These are phyloP conservation scores for Oophaga pumilio DNA, from an alignment of 2,113 vertebrate species.

Conservation along the genomic window DNA sequence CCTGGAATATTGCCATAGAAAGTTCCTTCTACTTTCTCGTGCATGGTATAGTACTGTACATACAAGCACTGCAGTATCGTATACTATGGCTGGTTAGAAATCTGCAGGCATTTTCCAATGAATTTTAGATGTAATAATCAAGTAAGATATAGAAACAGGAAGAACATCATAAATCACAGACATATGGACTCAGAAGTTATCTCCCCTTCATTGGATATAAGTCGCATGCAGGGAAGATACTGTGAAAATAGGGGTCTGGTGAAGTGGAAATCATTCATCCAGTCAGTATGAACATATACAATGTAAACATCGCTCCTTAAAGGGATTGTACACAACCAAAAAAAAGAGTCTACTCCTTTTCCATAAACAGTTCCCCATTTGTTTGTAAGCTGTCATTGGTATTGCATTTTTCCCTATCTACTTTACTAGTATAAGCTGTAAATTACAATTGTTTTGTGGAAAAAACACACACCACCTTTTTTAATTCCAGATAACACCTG, in stretches of 20 bases:
- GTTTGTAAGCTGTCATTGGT: too few species aligned
- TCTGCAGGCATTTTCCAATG: neutral
- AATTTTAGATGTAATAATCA: conserved; percentile 8
- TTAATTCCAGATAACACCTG: too few species aligned
- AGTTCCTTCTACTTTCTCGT: neutral
- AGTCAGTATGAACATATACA: neutral
- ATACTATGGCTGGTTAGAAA: neutral
- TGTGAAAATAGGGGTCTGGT: neutral
- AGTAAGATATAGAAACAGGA: neutral
- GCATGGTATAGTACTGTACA: neutral
- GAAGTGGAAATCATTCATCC: neutral
- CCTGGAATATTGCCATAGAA: neutral
- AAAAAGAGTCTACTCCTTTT: too few species aligned
- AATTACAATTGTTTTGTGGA: too few species aligned
- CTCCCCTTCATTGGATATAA: conserved; percentile 4
- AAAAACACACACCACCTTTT: too few species aligned
- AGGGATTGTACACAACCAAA: neutral
- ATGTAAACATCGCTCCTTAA: neutral
- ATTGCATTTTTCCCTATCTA: too few species aligned
- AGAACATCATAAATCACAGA: conserved; percentile 19
- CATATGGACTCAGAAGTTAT: conserved; percentile 7
- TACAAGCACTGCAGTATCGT: neutral
- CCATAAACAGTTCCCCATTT: too few species aligned
- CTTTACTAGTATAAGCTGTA: neutral
- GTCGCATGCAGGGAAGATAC: neutral